A percentile compares a stretch with the other conserved stretches of the same genome.
Evolutionary conservation across 2,797 vertebrate genomes (phyloP).

Genomic region (Eurystomus glaucurus): DNA sequence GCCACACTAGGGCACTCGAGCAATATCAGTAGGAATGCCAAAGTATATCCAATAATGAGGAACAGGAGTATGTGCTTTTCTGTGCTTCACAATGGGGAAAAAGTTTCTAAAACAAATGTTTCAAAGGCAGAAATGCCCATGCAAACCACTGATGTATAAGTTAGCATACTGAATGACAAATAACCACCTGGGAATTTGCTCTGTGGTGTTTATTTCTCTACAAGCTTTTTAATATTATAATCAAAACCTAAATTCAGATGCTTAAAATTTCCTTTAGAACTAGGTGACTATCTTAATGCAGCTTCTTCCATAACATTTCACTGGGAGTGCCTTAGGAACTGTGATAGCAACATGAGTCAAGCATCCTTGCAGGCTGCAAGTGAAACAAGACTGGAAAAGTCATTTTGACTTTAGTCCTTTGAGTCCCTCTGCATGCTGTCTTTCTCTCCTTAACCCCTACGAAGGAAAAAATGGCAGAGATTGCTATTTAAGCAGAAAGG

Average conservation of each 20-base stretch:
- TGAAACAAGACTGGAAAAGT: not conserved
- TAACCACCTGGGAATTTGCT: not conserved
- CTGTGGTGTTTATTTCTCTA: not conserved
- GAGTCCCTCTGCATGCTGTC: not conserved
- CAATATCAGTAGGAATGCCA: not conserved
- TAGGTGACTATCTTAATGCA: not conserved
- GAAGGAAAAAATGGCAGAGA: not conserved
- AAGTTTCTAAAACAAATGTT: slow-evolving; percentile 56
- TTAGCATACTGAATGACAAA: not conserved
- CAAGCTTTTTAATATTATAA: not conserved
- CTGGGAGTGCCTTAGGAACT: not conserved
- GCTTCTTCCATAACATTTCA: not conserved
- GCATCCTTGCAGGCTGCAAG: not conserved
- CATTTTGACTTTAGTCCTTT: not conserved
- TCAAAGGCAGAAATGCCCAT: not conserved
- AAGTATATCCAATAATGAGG: not conserved
- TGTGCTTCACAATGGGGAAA: not conserved
- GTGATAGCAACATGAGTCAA: not conserved
- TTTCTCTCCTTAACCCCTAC: not conserved
- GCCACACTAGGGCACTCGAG: slow-evolving; percentile 10
- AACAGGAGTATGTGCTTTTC: slow-evolving; percentile 8
- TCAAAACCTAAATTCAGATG: slow-evolving; percentile 10
- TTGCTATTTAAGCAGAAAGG: not conserved
- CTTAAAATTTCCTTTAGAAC: not conserved
- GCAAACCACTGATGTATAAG: not conserved